Conservation (phyloP, 2,888 invertebrate genomes). For the Poecilobothrus nobilitatus region DNA sequence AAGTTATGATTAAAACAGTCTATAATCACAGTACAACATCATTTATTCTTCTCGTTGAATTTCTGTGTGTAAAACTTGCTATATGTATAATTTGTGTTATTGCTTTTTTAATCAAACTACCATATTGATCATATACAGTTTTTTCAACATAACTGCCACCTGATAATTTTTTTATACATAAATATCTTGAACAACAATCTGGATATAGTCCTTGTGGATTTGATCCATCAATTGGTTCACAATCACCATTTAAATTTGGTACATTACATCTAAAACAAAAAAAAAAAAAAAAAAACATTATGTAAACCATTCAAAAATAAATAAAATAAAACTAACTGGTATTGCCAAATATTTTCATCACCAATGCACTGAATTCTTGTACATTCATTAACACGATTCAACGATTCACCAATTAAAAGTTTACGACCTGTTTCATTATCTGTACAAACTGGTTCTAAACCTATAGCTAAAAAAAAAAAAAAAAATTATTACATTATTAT, state of each 20-base stretch:
- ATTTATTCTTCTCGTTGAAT: neutral
- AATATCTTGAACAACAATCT: constrained; percentile 36
- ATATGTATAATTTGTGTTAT: constrained; percentile 28
- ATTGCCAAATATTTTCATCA: constrained; percentile 36
- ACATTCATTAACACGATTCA: constrained; percentile 35
- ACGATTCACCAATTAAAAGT: constrained; percentile 36
- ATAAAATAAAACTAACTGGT: constrained; percentile 31
- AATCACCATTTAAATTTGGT: constrained; percentile 28
- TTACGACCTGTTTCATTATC: constrained; percentile 34
- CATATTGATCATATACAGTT: constrained; percentile 36
- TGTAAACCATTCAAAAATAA: constrained; percentile 8
- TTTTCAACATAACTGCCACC: constrained; percentile 30
- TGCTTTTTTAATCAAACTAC: constrained; percentile 30
- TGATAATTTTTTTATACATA: constrained; percentile 31
- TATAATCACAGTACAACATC: neutral
- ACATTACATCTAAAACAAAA: constrained; percentile 32
- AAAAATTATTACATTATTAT: neutral
- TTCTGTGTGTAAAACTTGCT: constrained; percentile 20
- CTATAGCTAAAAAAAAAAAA: neutral
- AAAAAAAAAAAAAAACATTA: constrained; percentile 3
- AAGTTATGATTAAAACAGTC: neutral
- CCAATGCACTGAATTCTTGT: constrained; percentile 38
- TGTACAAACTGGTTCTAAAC: constrained; percentile 27
- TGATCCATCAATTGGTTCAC: constrained; percentile 30
- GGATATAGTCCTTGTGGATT: constrained; percentile 34